Percentiles rank a stretch among this genome's conserved stretches.
These are phyloP conservation scores for Pachyrhynchus sulphureomaculatus DNA, from an alignment of 1,140 invertebrate genomes.

Conservation along the genomic window DNA sequence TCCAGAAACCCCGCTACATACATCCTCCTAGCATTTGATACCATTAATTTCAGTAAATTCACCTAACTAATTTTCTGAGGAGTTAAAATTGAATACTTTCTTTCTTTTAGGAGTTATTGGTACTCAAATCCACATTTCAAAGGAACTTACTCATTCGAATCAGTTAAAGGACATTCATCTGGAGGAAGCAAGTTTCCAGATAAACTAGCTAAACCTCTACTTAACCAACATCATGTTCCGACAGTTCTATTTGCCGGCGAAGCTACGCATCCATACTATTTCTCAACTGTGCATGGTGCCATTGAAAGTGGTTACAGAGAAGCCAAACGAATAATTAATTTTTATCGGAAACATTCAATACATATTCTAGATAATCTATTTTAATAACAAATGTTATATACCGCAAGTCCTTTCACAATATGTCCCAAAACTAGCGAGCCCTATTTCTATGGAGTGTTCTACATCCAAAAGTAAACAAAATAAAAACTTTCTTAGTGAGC, in stretches of 20 bases:
- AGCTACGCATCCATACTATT: conserved; percentile 66
- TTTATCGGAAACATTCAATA: conserved; percentile 1
- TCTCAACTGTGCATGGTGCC: conserved; percentile 80
- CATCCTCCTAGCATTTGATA: no score
- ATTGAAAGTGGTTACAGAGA: conserved; percentile 76
- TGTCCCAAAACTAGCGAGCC: no score
- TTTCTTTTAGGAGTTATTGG: conserved; percentile 51
- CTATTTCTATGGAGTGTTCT: no score
- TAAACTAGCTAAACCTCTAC: conserved; percentile 21
- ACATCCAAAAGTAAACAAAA: no score
- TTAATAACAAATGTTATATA: no score
- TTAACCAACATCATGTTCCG: conserved; percentile 12
- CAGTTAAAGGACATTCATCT: conserved; percentile 45
- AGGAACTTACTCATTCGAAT: conserved; percentile 55
- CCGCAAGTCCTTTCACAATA: no score
- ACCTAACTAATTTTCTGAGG: no score
- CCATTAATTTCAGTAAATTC: no score
- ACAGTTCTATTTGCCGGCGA: conserved; percentile 70
- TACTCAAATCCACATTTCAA: conserved; percentile 50
- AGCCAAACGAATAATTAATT: conserved; percentile 60
- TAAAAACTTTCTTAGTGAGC: no score
- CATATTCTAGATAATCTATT: no score
- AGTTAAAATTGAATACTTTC: no score
- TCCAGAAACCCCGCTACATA: no score
- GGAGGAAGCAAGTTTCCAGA: conserved; percentile 8